Base-by-base conservation (phyloP, 2,888 invertebrate genomes). In the Ochropacha duplaris region DNA sequence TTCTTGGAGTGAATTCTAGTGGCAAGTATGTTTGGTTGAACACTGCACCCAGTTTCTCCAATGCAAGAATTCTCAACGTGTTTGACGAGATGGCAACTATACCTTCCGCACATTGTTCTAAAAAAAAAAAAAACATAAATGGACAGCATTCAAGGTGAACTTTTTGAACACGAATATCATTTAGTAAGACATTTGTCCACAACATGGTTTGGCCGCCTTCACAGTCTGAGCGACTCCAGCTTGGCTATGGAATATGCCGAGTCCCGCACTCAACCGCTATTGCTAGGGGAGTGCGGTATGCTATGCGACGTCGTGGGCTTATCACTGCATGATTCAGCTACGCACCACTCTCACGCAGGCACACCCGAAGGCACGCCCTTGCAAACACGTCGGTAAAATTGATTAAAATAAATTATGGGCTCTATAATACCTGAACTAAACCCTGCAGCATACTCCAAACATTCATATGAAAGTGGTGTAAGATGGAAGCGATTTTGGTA, bases 31-130 rank as follows among this genome's bases (percentile, higher is more conserved):
- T 96, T 86, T 99, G 99, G 90, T 99, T 99, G 86, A 99, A 99
- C 2, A 99, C 98, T 0, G 99, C 99, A 0, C 99, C 99, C 1
- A 99, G 92, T 86, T 99, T 99, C 86, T 99, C 99, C 57, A 99
- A 92, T 0, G 99, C 99, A 85, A 99, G 94, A 94, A 99, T 99
- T 79, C 99, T 94, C 55, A 99, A 92, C 0, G 99, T 99, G 81
- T 99, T 99, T 1, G 98, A 98, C 0, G 99, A 98, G 83, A 99
- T 99, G 0, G 99, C 99, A 0, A 99, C 99, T 71, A 99, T 98
- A 68, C 99, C 99, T 88, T 99, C 99, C 0, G 99, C 98, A 93
- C 99, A 99, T 87, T 99, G 99, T 88, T 99, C 99, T 68, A 84
- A 78, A 85, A 67, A 12, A 61, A 62, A 65, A 39, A n/a, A n/a